These are phyloP conservation scores for Telmatherina bonti DNA, from an alignment of 2,797 vertebrate species.

Conservation along the genomic window DNA sequence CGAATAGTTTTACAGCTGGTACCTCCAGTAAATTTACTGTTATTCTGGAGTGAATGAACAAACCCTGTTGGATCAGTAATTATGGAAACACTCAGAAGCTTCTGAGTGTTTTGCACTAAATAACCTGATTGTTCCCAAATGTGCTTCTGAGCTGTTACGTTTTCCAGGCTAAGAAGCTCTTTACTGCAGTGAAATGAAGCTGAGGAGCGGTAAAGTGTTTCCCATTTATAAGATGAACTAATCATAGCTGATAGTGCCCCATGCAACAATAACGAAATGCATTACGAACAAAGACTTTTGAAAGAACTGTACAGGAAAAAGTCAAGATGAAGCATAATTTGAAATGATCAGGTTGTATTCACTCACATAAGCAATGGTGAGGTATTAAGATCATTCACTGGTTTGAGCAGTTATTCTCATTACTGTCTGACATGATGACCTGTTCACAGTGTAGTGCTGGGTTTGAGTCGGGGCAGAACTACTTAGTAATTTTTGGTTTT, in stretches of 20 bases:
- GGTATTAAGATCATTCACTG: neutral
- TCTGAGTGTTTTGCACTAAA: conserved; percentile 2
- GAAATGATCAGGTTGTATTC: neutral
- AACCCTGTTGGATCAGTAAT: neutral
- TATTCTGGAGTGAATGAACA: neutral
- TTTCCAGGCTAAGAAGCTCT: neutral
- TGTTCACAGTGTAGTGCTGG: neutral
- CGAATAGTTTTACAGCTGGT: neutral
- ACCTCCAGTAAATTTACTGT: neutral
- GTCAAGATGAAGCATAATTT: neutral
- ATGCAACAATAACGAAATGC: conserved; percentile 68
- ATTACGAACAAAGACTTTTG: conserved; percentile 44
- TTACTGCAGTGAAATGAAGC: conserved; percentile 7
- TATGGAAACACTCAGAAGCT: neutral
- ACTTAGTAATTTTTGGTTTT: neutral
- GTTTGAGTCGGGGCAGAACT: neutral
- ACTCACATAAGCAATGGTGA: neutral
- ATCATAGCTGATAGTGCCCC: conserved; percentile 5
- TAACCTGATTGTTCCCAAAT: conserved; percentile 9
- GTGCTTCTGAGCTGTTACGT: conserved; percentile 1
- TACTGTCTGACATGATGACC: neutral
- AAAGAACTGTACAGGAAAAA: neutral
- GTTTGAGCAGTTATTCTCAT: neutral
- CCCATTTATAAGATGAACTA: conserved; percentile 36
- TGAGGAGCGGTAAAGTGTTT: conserved; percentile 8